Evolutionary conservation across 2,888 invertebrate species (phyloP).

Genomic region (Erebia aethiops): DNA sequence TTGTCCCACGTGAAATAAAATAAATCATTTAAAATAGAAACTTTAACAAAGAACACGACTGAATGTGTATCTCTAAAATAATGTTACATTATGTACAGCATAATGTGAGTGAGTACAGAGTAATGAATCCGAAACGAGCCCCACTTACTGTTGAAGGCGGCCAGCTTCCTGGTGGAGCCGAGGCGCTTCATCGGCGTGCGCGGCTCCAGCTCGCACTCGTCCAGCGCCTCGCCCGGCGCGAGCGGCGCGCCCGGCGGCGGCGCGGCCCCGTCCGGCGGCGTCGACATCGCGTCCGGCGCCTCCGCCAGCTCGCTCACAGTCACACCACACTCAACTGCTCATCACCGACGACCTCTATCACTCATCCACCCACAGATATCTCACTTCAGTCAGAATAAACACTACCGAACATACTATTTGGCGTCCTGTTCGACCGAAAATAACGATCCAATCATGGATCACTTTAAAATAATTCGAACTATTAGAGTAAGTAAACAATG

Average conservation of each 20-base stretch:
- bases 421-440: conserved; percentile 44
- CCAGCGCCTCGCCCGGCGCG: conserved; percentile 67
- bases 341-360: conserved; percentile 23
- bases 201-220: conserved; percentile 89
- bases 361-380: background rate
- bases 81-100: background rate
- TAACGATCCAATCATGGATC: conserved; percentile 43
- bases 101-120: too few relatives aligned
- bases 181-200: conserved; percentile 91
- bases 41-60: too few relatives aligned
- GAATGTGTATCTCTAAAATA: too few relatives aligned
- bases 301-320: background rate
- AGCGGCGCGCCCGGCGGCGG: conserved; percentile 83
- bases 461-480: conserved; percentile 14
- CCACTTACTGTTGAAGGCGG: conserved; percentile 89
- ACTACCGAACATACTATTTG: conserved; percentile 17
- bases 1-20: too few relatives aligned
- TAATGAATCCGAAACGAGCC: too few relatives aligned
- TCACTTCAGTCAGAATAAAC: background rate
- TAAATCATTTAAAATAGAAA: too few relatives aligned
- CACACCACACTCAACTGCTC: background rate
- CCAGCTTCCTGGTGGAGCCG: conserved; percentile 90
- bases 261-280: conserved; percentile 86
- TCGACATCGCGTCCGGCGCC: conserved; percentile 41
- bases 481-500: background rate